These are phyloP conservation scores for Lycaena phlaeas DNA, from an alignment of 2,888 invertebrate species.

Conservation along the genomic window DNA sequence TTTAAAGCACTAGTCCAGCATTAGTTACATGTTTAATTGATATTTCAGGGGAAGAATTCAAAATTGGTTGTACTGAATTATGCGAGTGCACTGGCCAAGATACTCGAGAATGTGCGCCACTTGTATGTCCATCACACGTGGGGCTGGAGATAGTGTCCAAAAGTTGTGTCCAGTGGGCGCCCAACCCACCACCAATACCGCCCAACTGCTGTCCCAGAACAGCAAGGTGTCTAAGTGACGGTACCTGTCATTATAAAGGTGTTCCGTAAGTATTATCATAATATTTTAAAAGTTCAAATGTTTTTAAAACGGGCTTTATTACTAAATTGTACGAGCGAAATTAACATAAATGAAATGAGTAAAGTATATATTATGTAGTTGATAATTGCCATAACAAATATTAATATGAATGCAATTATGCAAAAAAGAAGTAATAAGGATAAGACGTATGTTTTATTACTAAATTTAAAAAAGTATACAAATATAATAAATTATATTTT, in stretches of 20 bases:
- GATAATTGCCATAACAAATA: too few relatives aligned
- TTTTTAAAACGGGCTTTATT: too few relatives aligned
- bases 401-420: too few relatives aligned
- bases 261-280: slow-evolving; percentile 46
- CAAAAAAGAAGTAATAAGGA: too few relatives aligned
- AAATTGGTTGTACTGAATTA: slow-evolving; percentile 85
- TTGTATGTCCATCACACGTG: slow-evolving; percentile 88
- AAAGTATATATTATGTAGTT: too few relatives aligned
- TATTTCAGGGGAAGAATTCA: slow-evolving; percentile 79
- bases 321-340: too few relatives aligned
- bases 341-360: too few relatives aligned
- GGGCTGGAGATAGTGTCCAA: slow-evolving; percentile 89
- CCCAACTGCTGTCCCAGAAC: slow-evolving; percentile 88
- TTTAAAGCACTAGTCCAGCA: too few relatives aligned
- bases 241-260: slow-evolving; percentile 84
- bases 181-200: slow-evolving; percentile 80
- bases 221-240: slow-evolving; percentile 84
- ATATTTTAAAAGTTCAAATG: background rate
- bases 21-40: too few relatives aligned
- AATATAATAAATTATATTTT: too few relatives aligned
- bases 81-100: slow-evolving; percentile 81
- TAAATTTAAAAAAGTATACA: too few relatives aligned
- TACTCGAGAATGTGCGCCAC: slow-evolving; percentile 80
- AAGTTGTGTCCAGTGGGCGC: slow-evolving; percentile 89
- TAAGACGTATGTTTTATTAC: too few relatives aligned